Percentiles rank a stretch among this genome's conserved stretches.
These are phyloP conservation scores for Peromyscus californicus DNA, from an alignment of 2,113 vertebrate genomes.

Conservation along the genomic window DNA sequence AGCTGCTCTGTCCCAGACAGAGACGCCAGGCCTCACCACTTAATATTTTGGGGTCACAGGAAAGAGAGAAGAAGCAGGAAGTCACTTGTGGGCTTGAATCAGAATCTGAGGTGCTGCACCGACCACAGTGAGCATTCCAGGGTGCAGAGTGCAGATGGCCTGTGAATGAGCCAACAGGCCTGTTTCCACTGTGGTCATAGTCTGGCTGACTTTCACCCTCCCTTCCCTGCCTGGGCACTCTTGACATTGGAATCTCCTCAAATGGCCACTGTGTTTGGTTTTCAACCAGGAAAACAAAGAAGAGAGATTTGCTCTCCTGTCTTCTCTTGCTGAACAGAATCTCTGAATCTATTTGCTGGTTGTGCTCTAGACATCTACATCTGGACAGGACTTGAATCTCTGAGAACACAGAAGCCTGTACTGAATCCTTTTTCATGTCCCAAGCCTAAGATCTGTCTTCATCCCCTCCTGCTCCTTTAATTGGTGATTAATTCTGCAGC, in stretches of 20 bases:
- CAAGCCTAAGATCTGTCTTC: background rate
- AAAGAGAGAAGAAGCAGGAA: conserved; percentile 54
- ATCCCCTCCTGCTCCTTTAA: background rate
- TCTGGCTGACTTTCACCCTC: conserved; percentile 1
- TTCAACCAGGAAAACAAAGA: conserved; percentile 75
- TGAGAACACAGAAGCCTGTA: background rate
- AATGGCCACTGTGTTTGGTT: conserved; percentile 66
- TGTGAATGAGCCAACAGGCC: background rate
- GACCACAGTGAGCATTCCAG: background rate
- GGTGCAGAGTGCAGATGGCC: background rate
- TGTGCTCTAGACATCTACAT: background rate
- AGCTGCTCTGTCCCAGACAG: conserved; percentile 19
- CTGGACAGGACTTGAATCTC: background rate
- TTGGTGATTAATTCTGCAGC: conserved; percentile 56
- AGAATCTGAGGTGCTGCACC: background rate
- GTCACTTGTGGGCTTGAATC: conserved; percentile 29
- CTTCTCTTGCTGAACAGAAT: conserved; percentile 65
- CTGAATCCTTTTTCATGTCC: background rate
- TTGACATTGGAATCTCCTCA: conserved; percentile 68
- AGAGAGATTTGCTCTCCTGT: conserved; percentile 69
- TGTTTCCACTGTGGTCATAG: conserved; percentile 24
- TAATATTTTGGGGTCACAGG: conserved; percentile 57
- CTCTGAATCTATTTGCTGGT: conserved; percentile 62
- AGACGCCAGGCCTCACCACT: conserved; percentile 25
- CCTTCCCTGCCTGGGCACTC: conserved; percentile 40